Base-by-base conservation (phyloP, 2,113 vertebrate genomes). In the Rhegmatorhina hoffmannsi region DNA sequence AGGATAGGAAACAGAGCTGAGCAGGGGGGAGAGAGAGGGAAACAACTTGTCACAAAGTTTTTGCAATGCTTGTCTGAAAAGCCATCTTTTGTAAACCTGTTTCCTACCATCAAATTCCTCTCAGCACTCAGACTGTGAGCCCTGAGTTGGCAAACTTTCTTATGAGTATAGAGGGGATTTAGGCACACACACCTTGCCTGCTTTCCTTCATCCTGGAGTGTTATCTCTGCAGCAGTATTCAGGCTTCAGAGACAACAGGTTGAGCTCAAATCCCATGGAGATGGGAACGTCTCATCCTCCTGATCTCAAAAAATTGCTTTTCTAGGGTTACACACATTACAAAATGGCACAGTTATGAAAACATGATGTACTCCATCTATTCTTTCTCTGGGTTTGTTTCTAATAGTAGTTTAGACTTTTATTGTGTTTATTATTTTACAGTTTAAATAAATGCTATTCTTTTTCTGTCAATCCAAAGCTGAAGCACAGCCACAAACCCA, bases 21-120 rank as follows among this genome's bases (percentile, higher is more conserved):
- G 40, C 33, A 12, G 19, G 9, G 17, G 6, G 6, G 13, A 17
- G 26, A 50, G 25, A 59, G 36, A 49, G 36, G 84, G 81, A 79
- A 91, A 90, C 10, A 77, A 70, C 63, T 77, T 10, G 70, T 95
- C 94, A 95, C 36, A 4, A 47, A 38, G 11, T 17, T 95, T 95
- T 93, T 82, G 81, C 81, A 75, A 60, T 40, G 38, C 52, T 74
- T 40, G 23, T 47, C 47, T 49, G n/a, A n/a, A 77, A 81, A 43
- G 28, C 18, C 81, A 33, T 69, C 18, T 24, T 66, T 38, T 50
- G 23, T 72, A 47, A 83, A 86, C 23, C 19, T 44, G 14, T 74
- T 86, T 81, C 49, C 36, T 44, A 24, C 28, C 20, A 11, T 20
- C 17, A 47, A 36, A 73, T 55, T 49, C 43, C 28, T 19, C 17